Base-by-base conservation (phyloP, 1,140 invertebrate genomes). In the Nasonia giraulti region DNA sequence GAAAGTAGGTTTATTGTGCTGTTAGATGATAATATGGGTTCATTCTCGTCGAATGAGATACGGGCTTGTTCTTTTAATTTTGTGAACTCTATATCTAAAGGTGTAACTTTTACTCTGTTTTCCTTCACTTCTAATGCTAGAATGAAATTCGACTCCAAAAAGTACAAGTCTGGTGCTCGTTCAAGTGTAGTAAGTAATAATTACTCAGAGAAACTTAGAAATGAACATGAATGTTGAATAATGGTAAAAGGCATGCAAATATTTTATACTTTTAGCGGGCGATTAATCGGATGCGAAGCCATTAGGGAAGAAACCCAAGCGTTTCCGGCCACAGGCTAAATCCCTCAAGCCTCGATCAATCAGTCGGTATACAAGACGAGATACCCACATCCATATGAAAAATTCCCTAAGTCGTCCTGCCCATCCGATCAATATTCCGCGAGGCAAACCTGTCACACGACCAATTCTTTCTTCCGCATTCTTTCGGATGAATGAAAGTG, bases 31-130 rank as follows among this genome's bases (percentile, higher is more conserved):
- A 2, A 17, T 17, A 8, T 44, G 40, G 74, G 33, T 23, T 44
- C 10, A 47, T 76, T 76, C 74, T 47, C 37, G 7, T 76, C 0
- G 68, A 55, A 62, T 78, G 12, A 27, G 37, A 50, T 78, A 47
- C 44, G n/a, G n/a, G 37, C 23, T 76, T 78, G 44, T 47, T 62
- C 47, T 78, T 78, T 78, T 62, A 55, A 78, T 78, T 78, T 23
- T n/a, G 44, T 40, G 37, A n/a, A 23, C 23, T 69, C 17, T 20
- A 55, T 14, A 17, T 2, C 17, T 17, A 55, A 20, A 14, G 14
- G 50, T 55, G 50, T 55, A 55, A 55, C 50, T 55, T 10, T 12
- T 20, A 55, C 50, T 55, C 8, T 55, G 12, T 55, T n/a, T n/a
- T n/a, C n/a, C n/a, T n/a, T n/a, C 1, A 55, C 50, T 55, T 55